Conservation (phyloP, 2,113 vertebrate genomes). For the Microtus pennsylvanicus region DNA sequence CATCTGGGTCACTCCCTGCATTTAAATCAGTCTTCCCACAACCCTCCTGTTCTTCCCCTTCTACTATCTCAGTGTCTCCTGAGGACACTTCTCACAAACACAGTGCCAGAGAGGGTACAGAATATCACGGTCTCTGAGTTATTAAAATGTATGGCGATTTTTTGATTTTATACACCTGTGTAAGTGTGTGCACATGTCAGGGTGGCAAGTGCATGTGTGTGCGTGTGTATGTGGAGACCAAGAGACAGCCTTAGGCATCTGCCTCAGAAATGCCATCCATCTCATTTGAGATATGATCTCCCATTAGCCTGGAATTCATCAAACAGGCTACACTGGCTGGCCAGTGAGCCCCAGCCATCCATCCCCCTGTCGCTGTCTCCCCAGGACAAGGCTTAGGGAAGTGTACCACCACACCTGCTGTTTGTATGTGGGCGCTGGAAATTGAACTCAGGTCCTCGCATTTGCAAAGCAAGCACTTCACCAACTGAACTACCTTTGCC, state of each 20-base stretch:
- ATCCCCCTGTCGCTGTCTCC: neutral
- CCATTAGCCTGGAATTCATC: neutral
- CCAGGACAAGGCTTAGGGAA: neutral
- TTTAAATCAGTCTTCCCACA: neutral
- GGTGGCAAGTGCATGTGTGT: neutral
- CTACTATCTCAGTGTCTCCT: neutral
- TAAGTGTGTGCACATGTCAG: neutral
- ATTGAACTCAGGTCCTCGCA: neutral
- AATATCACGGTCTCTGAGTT: neutral
- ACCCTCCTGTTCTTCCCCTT: neutral
- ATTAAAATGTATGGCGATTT: neutral
- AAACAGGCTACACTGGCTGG: neutral
- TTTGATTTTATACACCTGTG: neutral
- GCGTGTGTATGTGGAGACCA: too few relatives aligned
- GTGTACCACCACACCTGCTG: neutral
- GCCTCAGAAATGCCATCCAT: neutral
- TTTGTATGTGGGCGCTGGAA: neutral
- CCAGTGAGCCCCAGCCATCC: too few relatives aligned
- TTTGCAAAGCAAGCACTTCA: neutral
- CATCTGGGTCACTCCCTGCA: neutral
- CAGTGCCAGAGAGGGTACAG: neutral
- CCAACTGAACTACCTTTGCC: neutral
- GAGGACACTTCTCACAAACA: neutral
- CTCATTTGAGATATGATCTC: neutral
- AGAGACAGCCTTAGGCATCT: neutral